phyloP scores from a whole-genome alignment of 2,797 vertebrate species.

The Poliocrania exsul region DNA sequence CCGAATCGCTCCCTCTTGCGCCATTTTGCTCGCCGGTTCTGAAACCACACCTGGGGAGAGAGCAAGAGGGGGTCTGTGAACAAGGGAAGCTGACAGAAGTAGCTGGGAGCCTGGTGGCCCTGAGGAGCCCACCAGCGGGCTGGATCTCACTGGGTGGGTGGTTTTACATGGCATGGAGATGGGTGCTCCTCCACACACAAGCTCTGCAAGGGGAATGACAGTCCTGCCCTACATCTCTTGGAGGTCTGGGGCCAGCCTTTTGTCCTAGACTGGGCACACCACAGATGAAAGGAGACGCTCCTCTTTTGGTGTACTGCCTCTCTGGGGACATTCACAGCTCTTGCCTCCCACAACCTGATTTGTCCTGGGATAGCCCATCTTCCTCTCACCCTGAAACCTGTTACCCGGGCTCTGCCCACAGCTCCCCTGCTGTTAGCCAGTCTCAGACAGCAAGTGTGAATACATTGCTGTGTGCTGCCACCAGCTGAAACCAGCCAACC shows the following conservation, averaged over 20 bases:
- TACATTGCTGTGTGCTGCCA: rapidly evolving
- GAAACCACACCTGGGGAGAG: constrained; percentile 93
- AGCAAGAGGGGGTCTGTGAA: background rate
- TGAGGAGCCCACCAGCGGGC: background rate
- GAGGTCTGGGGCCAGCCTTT: background rate
- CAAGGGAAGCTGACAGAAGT: rapidly evolving
- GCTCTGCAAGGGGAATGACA: background rate
- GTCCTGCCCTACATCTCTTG: background rate
- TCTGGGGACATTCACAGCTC: background rate
- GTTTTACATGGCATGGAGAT: background rate
- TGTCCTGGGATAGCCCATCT: background rate
- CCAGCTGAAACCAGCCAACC: background rate
- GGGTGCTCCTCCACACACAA: background rate
- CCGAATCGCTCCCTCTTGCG: constrained; percentile 98
- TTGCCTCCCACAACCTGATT: background rate
- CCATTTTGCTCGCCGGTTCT: constrained; percentile 98
- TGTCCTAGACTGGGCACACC: background rate
- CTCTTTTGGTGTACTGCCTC: background rate
- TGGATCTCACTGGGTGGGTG: background rate
- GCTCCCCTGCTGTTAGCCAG: background rate
- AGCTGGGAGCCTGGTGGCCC: too few relatives aligned
- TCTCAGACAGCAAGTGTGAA: background rate
- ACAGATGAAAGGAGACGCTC: rapidly evolving
- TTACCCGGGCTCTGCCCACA: background rate
- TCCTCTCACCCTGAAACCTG: background rate